These are phyloP conservation scores for Clarias macrocephalus DNA, from an alignment of 2,113 vertebrate genomes.

Conservation along the genomic window DNA sequence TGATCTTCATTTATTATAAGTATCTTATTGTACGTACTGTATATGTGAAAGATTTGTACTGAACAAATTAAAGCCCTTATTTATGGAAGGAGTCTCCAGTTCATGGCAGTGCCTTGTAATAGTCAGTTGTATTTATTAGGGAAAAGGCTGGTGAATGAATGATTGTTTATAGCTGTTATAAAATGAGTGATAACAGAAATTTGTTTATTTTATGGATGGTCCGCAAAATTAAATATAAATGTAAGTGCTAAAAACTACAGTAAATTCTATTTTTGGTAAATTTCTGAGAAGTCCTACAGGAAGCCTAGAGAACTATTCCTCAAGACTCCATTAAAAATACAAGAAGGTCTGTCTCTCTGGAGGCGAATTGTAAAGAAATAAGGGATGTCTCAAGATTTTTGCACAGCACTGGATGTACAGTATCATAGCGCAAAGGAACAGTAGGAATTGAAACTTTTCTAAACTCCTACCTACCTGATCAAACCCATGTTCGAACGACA, in stretches of 20 bases:
- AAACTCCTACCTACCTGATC: slow-evolving; percentile 55
- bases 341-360: too few relatives aligned
- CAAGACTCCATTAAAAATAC: too few relatives aligned
- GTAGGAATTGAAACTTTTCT: background rate
- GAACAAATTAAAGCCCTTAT: background rate
- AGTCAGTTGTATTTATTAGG: background rate
- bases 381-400: too few relatives aligned
- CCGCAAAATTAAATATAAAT: background rate
- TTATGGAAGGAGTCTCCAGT: background rate
- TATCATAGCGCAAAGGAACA: too few relatives aligned
- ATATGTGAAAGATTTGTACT: background rate
- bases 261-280: background rate
- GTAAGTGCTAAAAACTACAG: background rate
- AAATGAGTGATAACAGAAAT: background rate
- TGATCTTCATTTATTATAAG: background rate
- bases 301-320: too few relatives aligned
- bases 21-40: background rate
- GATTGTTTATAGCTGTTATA: background rate
- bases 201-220: background rate
- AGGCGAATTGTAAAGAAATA: too few relatives aligned
- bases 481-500: slow-evolving; percentile 70
- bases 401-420: background rate
- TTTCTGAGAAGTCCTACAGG: background rate
- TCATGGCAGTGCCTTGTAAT: background rate
- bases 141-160: background rate